These are phyloP conservation scores for Tetropium fuscum DNA, from an alignment of 2,888 invertebrate species.

Conservation along the genomic window DNA sequence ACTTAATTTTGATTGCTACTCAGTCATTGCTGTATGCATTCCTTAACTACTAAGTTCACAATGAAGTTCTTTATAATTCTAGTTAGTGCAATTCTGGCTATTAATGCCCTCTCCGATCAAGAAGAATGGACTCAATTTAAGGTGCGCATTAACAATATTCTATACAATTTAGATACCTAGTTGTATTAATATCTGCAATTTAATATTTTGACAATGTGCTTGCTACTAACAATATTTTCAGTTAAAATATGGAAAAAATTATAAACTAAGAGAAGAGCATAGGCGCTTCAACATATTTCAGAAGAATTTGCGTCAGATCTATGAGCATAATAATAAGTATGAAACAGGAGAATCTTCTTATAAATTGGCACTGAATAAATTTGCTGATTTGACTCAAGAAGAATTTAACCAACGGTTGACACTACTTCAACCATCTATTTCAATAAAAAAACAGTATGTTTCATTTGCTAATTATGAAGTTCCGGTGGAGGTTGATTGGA, in stretches of 20 bases:
- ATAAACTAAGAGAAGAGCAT: conserved; percentile 2
- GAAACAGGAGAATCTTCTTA: neutral
- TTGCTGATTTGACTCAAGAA: neutral
- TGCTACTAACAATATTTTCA: too few species aligned
- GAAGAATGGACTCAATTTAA: conserved; percentile 19
- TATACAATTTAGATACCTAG: too few species aligned
- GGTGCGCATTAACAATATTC: too few species aligned
- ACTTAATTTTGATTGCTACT: too few species aligned
- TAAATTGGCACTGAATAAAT: neutral
- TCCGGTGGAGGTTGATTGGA: neutral
- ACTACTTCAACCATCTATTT: too few species aligned
- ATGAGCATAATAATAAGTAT: conserved; percentile 10
- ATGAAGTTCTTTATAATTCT: conserved; percentile 15
- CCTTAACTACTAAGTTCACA: too few species aligned
- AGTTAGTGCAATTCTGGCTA: conserved; percentile 7
- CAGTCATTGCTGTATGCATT: too few species aligned
- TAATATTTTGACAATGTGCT: too few species aligned
- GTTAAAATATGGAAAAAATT: neutral
- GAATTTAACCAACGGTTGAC: too few species aligned
- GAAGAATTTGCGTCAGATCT: conserved; percentile 3
- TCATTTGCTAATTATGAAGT: too few species aligned
- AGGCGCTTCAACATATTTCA: neutral
- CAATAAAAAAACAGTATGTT: too few species aligned
- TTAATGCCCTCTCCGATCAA: conserved; percentile 9
- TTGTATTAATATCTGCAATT: too few species aligned